Conservation (phyloP, 2,888 invertebrate species). For the Drosophila merina region DNA sequence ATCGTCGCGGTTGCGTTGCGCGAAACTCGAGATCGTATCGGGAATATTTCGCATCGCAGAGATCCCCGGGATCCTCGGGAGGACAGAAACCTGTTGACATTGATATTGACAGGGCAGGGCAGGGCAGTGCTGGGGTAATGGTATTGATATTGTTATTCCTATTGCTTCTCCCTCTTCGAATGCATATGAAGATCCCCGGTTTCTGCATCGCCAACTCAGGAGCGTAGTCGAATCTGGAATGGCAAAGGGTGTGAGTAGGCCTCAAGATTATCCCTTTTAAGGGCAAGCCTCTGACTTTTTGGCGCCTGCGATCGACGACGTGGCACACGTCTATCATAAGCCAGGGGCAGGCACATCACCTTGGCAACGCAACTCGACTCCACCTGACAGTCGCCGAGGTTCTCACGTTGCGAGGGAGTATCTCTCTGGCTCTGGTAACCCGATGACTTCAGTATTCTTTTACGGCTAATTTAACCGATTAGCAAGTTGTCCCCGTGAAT, state of each 20-base stretch:
- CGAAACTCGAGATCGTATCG: conserved; percentile 49
- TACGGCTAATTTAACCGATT: conserved; percentile 80
- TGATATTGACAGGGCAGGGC: conserved; percentile 29
- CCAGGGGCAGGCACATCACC: conserved; percentile 33
- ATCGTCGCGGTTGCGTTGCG: conserved; percentile 36
- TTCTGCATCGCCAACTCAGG: conserved; percentile 4
- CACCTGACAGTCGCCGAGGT: conserved; percentile 40
- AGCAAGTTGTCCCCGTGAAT: conserved; percentile 58
- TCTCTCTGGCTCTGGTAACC: conserved; percentile 50
- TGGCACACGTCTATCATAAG: conserved; percentile 77
- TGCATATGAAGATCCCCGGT: conserved; percentile 1
- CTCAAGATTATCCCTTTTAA: neutral
- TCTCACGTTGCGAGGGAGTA: conserved; percentile 76
- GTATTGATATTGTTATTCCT: conserved; percentile 64
- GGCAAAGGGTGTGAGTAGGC: conserved; percentile 10
- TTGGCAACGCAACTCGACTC: conserved; percentile 9
- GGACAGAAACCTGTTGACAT: conserved; percentile 73
- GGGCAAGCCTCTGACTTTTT: conserved; percentile 11
- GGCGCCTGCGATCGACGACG: conserved; percentile 24
- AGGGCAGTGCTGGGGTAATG: conserved; percentile 25
- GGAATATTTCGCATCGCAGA: conserved; percentile 32
- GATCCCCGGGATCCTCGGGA: conserved; percentile 18
- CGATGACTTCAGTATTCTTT: conserved; percentile 71
- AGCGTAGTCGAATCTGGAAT: conserved; percentile 26
- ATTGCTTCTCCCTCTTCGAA: conserved; percentile 28